These are phyloP conservation scores for Thysanoteuthis rhombus DNA, from an alignment of 2,888 invertebrate species.

Conservation along the genomic window DNA sequence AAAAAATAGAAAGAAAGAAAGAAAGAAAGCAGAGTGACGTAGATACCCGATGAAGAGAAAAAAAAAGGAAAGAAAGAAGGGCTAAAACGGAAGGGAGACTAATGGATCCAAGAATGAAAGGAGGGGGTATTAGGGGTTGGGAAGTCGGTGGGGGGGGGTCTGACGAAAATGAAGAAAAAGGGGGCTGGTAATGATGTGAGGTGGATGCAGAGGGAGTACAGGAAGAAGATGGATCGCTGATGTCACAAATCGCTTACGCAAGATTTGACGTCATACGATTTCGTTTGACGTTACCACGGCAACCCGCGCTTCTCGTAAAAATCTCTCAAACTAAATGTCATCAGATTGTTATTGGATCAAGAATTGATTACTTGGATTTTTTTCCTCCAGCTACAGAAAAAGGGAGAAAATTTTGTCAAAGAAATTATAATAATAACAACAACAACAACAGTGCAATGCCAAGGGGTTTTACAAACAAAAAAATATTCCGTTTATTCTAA, in stretches of 20 bases:
- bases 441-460: too few species aligned
- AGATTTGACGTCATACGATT: slow-evolving; percentile 25
- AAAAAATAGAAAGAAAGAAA: not conserved
- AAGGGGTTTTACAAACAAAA: too few species aligned
- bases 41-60: too few species aligned
- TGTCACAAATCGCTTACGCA: slow-evolving; percentile 29
- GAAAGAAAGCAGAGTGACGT: not conserved
- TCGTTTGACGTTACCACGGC: not conserved
- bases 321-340: slow-evolving; percentile 21
- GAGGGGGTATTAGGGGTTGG: not conserved
- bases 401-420: not conserved
- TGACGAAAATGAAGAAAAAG: not conserved
- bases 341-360: not conserved
- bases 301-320: not conserved
- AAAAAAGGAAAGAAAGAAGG: not conserved
- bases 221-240: slow-evolving; percentile 16
- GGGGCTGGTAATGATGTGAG: not conserved
- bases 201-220: not conserved
- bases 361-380: not conserved
- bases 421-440: not conserved
- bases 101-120: not conserved
- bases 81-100: not conserved
- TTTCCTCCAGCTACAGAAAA: not conserved
- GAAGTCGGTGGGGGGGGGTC: too few species aligned
- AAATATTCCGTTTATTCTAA: too few species aligned